Conservation (phyloP, 2,113 vertebrate species). For the Chiloscyllium plagiosum region DNA sequence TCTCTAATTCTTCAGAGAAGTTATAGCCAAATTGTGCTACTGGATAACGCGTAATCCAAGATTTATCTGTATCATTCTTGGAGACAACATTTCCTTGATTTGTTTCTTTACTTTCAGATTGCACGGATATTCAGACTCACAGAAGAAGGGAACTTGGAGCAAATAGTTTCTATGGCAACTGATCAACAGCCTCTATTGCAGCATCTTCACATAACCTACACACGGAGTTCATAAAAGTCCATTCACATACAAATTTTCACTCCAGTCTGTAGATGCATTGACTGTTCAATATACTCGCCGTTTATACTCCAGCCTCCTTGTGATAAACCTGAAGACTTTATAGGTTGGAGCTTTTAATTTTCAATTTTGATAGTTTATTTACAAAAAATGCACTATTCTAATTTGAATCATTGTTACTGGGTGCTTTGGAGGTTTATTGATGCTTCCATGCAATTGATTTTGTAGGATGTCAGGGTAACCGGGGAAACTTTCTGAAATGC, state of each 20-base stretch:
- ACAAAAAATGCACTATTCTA: background rate
- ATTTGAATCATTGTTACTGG: background rate
- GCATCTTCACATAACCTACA: slow-evolving; percentile 83
- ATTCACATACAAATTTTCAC: background rate
- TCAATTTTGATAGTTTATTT: background rate
- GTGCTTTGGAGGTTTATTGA: background rate
- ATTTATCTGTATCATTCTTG: background rate
- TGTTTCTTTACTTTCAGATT: slow-evolving; percentile 59
- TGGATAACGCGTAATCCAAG: too few species aligned
- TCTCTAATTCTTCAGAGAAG: too few species aligned
- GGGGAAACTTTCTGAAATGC: background rate
- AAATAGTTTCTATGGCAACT: slow-evolving; percentile 89
- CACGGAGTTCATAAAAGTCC: background rate
- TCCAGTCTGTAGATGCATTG: background rate
- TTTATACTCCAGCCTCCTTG: background rate
- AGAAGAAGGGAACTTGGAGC: slow-evolving; percentile 82
- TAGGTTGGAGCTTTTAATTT: background rate
- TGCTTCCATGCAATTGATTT: background rate
- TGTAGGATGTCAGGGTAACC: background rate
- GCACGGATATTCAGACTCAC: slow-evolving; percentile 77
- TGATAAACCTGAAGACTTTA: slow-evolving; percentile 1
- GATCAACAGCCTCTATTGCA: slow-evolving; percentile 78
- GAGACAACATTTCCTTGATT: slow-evolving; percentile 24
- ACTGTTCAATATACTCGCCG: background rate
- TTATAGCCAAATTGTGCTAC: too few species aligned